Base-by-base conservation (phyloP, 2,888 invertebrate species). In the Pristionchus japonicus region DNA sequence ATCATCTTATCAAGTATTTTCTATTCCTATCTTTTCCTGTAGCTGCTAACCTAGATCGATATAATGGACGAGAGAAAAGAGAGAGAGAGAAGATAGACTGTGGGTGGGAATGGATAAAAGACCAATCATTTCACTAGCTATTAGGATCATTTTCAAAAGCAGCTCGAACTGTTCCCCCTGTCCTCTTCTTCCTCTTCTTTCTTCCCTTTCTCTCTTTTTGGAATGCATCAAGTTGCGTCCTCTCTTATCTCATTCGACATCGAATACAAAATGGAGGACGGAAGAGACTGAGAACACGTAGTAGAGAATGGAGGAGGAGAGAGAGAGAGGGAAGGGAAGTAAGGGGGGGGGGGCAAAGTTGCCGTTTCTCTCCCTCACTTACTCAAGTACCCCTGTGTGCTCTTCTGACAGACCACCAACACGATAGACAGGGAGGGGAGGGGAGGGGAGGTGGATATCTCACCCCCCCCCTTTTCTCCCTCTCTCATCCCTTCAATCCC, bases 251-350 rank as follows among this genome's bases (percentile, higher is more conserved):
- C 27, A n/a, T 27, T 67, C 31, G 61, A 64, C 40, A 85, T 40
- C 61, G 64, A 85, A 64, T 20, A 85, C 40, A 85, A 31, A 67
- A 85, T 34, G 40, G 85, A 31, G 11, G 31, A 86, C n/a, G n/a
- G 43, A 11, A 2, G 37, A 23, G 23, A 84, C n/a, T 2, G 43
- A 70, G 67, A 70, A 86, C 31, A 86, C 4, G 15, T 64, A 86
- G 67, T n/a, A n/a, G n/a, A 86, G 47, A 52, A n/a, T 15, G 40
- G 67, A 40, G 40, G n/a, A 31, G 13, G 67, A 27, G 17, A 37
- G 34, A 57, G 31, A 82, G 82, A 11, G 17, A 7, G 52, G 23
- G 20, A 43, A 11, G 23, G 31, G 23, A 82, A 40, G 40, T 15
- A 52, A 6, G 3, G 23, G 6, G 47, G n/a, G 80, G 27, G 80